Percentiles rank a stretch among this genome's conserved stretches.
Evolutionary conservation across 2,797 vertebrate genomes (phyloP).

Genomic region (Arremon brunneinucha): DNA sequence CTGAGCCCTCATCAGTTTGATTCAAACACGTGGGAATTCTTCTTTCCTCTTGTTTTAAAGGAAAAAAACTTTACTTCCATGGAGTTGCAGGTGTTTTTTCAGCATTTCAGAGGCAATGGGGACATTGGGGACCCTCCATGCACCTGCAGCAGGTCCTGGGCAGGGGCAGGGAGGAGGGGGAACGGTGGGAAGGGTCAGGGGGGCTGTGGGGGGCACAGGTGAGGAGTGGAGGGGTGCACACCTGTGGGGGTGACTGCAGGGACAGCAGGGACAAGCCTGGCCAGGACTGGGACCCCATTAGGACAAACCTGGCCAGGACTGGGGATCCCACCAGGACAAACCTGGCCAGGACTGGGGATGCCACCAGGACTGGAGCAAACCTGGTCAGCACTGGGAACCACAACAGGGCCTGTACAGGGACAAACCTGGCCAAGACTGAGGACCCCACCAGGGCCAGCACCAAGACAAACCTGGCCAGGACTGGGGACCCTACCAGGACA

Average conservation of each 20-base stretch:
- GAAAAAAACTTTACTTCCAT: background rate
- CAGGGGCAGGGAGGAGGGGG: fast-evolving
- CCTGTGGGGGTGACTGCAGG: background rate
- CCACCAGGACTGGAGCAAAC: too few relatives aligned
- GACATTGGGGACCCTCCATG: background rate
- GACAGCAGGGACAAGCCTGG: background rate
- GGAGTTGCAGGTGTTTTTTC: fast-evolving
- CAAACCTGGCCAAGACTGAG: too few relatives aligned
- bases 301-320: too few relatives aligned
- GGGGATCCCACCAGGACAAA: too few relatives aligned
- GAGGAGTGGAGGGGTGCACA: background rate
- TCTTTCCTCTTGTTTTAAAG: background rate
- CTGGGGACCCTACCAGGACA: too few relatives aligned
- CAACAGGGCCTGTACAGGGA: too few relatives aligned
- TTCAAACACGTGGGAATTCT: fast-evolving
- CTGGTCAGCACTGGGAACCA: too few relatives aligned
- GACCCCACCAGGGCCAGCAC: too few relatives aligned
- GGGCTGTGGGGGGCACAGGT: background rate
- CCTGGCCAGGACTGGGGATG: too few relatives aligned
- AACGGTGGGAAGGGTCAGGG: fast-evolving
- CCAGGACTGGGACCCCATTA: too few relatives aligned
- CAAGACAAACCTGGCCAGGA: too few relatives aligned
- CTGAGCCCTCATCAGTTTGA: fast-evolving
- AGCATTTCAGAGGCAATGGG: fast-evolving
- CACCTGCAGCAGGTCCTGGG: fast-evolving